Conservation (phyloP, 2,113 vertebrate species). For the Pyrgilauda ruficollis region DNA sequence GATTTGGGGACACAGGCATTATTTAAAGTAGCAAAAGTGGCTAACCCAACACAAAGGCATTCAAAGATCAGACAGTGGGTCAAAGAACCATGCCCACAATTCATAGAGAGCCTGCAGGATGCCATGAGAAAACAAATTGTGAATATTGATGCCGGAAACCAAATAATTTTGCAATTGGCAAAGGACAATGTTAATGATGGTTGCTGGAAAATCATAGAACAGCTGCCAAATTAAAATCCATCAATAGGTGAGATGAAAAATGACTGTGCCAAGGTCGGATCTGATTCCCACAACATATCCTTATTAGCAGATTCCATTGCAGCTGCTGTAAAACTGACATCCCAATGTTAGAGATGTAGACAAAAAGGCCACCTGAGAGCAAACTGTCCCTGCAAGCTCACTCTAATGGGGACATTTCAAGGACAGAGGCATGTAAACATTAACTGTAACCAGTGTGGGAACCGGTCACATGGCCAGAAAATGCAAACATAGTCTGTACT, state of each 20-base stretch:
- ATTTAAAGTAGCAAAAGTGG: background rate
- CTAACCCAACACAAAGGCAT: background rate
- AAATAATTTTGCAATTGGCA: background rate
- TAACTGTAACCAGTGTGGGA: background rate
- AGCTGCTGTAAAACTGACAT: background rate
- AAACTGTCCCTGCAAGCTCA: background rate
- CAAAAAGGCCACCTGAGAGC: background rate
- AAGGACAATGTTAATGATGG: background rate
- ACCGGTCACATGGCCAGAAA: background rate
- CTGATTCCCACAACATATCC: background rate
- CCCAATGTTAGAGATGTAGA: background rate
- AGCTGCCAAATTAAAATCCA: background rate
- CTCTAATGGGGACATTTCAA: background rate
- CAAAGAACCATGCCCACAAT: background rate
- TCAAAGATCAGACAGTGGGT: background rate
- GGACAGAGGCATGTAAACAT: background rate
- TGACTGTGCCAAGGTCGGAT: background rate
- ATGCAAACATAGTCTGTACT: background rate
- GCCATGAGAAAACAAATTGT: background rate
- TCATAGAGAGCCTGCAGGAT: background rate
- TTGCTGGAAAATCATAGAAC: background rate
- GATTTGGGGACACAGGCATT: too few species aligned
- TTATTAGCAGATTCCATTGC: background rate
- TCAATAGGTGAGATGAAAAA: background rate
- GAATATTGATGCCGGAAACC: background rate